These are phyloP conservation scores for Monarcha castaneiventris DNA, from an alignment of 2,113 vertebrate species.

Conservation along the genomic window DNA sequence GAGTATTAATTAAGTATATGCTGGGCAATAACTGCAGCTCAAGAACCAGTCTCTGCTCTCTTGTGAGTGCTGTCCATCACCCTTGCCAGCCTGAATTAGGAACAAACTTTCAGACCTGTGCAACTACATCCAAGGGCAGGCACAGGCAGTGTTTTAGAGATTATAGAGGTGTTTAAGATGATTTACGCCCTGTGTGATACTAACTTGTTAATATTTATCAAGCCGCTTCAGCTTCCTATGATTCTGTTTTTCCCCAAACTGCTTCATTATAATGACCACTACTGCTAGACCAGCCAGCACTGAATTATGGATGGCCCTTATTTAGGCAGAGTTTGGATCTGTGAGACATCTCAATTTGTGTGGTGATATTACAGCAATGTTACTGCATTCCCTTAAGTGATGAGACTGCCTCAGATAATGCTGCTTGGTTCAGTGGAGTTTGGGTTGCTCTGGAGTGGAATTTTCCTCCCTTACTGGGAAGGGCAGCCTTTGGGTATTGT, in stretches of 20 bases:
- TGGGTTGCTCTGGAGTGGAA: not conserved
- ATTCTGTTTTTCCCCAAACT: not conserved
- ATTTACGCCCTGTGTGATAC: not conserved
- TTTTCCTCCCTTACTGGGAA: not conserved
- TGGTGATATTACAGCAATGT: not conserved
- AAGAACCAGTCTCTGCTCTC: not conserved
- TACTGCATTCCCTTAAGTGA: not conserved
- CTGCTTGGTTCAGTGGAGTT: not conserved
- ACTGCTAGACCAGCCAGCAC: not conserved
- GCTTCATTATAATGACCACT: not conserved
- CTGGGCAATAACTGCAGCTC: not conserved
- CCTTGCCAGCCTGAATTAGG: not conserved
- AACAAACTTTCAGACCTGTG: not conserved
- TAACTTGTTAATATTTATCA: slow-evolving; percentile 30
- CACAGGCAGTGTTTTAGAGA: not conserved
- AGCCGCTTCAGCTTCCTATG: not conserved
- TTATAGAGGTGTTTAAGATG: not conserved
- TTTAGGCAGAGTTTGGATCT: not conserved
- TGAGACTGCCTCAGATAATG: not conserved
- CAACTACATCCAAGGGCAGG: not conserved
- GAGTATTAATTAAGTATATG: not conserved
- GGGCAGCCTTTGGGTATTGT: not conserved
- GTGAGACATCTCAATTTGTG: not conserved
- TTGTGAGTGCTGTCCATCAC: slow-evolving; percentile 1
- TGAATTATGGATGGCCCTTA: not conserved